phyloP scores from a whole-genome alignment of 2,888 invertebrate genomes.

The Phortica magna region DNA sequence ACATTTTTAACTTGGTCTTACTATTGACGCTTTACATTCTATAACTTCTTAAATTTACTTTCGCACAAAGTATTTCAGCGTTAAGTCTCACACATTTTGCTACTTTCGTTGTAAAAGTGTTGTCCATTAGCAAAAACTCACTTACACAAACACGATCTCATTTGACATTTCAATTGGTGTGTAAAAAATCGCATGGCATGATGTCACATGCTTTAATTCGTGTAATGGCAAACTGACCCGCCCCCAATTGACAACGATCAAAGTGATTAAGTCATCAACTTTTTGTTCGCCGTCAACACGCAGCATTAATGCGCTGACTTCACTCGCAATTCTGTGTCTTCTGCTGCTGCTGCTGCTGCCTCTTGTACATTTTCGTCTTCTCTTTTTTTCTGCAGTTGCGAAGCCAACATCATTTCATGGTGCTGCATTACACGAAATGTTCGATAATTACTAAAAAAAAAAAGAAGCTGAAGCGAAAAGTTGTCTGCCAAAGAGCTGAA shows the following conservation, averaged over 20 bases:
- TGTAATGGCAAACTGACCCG: constrained; percentile 26
- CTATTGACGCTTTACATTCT: too few relatives aligned
- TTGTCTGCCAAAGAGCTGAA: constrained; percentile 22
- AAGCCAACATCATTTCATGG: constrained; percentile 42
- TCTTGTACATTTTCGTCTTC: too few relatives aligned
- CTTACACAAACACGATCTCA: not conserved
- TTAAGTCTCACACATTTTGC: too few relatives aligned
- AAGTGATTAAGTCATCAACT: constrained; percentile 69
- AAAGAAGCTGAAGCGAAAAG: not conserved
- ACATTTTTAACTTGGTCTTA: too few relatives aligned
- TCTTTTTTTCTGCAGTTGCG: not conserved
- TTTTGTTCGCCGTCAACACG: constrained; percentile 51
- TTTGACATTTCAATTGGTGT: not conserved
- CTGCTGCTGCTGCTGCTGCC: not conserved
- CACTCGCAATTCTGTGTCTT: not conserved
- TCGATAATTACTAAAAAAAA: constrained; percentile 62
- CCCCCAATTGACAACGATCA: constrained; percentile 46
- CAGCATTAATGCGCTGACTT: constrained; percentile 63
- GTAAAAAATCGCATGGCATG: not conserved
- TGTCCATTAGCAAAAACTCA: too few relatives aligned
- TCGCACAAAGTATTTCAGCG: too few relatives aligned
- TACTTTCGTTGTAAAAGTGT: too few relatives aligned
- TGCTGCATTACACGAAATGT: constrained; percentile 45
- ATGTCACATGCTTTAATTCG: not conserved
- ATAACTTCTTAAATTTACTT: too few relatives aligned